Evolutionary conservation across 2,797 vertebrate genomes (phyloP).

Genomic region (Fistularia commersonii): DNA sequence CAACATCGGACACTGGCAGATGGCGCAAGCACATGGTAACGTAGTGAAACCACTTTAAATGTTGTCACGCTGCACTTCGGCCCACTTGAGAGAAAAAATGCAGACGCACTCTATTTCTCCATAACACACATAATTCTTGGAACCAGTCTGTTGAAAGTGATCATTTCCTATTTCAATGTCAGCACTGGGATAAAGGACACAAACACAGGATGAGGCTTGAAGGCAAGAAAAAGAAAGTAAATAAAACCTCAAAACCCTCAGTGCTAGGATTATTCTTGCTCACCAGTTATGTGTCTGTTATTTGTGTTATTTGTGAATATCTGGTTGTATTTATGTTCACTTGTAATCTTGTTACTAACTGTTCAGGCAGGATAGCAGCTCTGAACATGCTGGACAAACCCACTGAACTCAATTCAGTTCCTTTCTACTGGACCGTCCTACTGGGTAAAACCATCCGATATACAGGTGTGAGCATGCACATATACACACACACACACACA

Average conservation of each 20-base stretch:
- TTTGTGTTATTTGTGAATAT: not conserved
- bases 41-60: too few species aligned
- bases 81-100: too few species aligned
- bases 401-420: slow-evolving; percentile 72
- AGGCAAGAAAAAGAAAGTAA: too few species aligned
- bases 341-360: slow-evolving; percentile 4
- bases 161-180: too few species aligned
- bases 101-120: too few species aligned
- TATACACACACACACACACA: slow-evolving; percentile 6
- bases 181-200: too few species aligned
- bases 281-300: not conserved
- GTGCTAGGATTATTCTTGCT: too few species aligned
- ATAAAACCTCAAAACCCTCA: too few species aligned
- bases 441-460: slow-evolving; percentile 80
- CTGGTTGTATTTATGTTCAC: not conserved
- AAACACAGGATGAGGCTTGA: too few species aligned
- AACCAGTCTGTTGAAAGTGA: too few species aligned
- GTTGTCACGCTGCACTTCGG: too few species aligned
- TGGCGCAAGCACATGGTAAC: slow-evolving; percentile 83
- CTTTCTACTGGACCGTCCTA: slow-evolving; percentile 85
- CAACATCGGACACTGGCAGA: slow-evolving; percentile 82
- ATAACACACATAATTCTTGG: too few species aligned
- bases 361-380: slow-evolving; percentile 76
- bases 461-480: slow-evolving; percentile 61
- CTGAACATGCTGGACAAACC: slow-evolving; percentile 78